These are phyloP conservation scores for Sweltsa coloradensis DNA, from an alignment of 1,140 invertebrate genomes.

Conservation along the genomic window DNA sequence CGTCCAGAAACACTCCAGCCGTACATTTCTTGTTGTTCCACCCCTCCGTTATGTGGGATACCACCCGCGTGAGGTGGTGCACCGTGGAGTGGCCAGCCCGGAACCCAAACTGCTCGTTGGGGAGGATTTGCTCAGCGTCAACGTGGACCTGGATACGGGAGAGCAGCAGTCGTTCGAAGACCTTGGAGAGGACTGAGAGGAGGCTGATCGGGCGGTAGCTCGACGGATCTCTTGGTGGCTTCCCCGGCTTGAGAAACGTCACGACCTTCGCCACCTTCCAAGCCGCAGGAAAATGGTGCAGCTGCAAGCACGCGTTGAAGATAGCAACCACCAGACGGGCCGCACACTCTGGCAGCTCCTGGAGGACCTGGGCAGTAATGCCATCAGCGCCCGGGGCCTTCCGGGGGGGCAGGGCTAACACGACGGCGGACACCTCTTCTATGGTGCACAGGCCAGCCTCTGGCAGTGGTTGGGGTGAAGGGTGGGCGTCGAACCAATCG, in stretches of 20 bases:
- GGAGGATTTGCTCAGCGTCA: conserved; percentile 14
- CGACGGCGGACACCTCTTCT: too few species aligned
- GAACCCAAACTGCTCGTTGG: conserved; percentile 29
- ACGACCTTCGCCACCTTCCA: too few species aligned
- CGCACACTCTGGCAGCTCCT: too few species aligned
- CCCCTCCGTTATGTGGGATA: conserved; percentile 21
- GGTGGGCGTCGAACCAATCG: too few species aligned
- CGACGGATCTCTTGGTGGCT: conserved; percentile 18
- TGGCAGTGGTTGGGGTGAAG: too few species aligned
- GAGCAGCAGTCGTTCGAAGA: conserved; percentile 21
- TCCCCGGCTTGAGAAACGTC: conserved; percentile 27
- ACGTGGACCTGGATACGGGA: conserved; percentile 12
- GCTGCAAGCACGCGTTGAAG: too few species aligned
- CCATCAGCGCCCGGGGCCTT: too few species aligned
- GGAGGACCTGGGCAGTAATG: too few species aligned
- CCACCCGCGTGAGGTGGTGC: conserved; percentile 26
- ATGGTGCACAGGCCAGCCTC: too few species aligned
- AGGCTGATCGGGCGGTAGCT: conserved; percentile 28
- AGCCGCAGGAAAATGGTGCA: too few species aligned
- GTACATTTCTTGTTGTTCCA: conserved; percentile 24
- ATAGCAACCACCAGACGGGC: too few species aligned
- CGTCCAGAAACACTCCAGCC: conserved; percentile 25
- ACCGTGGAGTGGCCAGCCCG: conserved; percentile 22
- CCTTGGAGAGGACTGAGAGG: conserved; percentile 22
- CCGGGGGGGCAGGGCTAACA: too few species aligned